A percentile compares a stretch with the other conserved stretches of the same genome.
phyloP scores from a whole-genome alignment of 2,797 vertebrate genomes.

The Taenioides sp. region DNA sequence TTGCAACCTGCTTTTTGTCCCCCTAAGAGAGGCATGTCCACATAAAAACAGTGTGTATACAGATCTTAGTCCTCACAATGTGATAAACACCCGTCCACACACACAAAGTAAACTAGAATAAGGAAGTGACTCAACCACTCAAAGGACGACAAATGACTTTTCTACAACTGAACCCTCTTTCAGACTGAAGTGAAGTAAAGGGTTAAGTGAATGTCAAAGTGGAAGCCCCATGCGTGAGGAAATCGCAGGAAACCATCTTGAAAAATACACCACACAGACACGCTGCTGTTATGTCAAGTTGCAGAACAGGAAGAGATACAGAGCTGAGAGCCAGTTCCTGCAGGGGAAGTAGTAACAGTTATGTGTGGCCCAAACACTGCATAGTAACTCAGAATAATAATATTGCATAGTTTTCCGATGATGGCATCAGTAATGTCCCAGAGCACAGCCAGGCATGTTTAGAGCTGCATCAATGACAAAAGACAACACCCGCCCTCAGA shows the following conservation, averaged over 20 bases:
- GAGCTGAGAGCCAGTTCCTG: constrained; percentile 30
- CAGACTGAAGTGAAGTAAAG: background rate
- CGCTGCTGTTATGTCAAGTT: constrained; percentile 46
- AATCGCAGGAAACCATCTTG: constrained; percentile 45
- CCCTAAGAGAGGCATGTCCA: no score
- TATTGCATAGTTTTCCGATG: constrained; percentile 2
- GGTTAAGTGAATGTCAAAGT: background rate
- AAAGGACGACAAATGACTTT: constrained; percentile 42
- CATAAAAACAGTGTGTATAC: no score
- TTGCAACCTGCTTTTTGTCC: no score
- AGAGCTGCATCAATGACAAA: background rate
- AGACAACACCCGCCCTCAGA: constrained; percentile 6
- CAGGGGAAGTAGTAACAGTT: constrained; percentile 51
- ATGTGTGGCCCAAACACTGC: constrained; percentile 16
- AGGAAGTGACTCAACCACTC: constrained; percentile 53
- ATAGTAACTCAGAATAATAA: background rate
- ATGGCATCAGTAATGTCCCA: background rate
- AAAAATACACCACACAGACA: constrained; percentile 21
- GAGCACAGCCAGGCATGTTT: background rate
- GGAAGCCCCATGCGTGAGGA: constrained; percentile 9
- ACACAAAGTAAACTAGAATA: constrained; percentile 35
- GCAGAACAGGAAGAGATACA: constrained; percentile 65
- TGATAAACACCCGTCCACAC: background rate
- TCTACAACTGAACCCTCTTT: constrained; percentile 20
- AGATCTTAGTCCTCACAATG: no score